phyloP scores from a whole-genome alignment of 2,113 vertebrate species.

The Phaethornis superciliosus region DNA sequence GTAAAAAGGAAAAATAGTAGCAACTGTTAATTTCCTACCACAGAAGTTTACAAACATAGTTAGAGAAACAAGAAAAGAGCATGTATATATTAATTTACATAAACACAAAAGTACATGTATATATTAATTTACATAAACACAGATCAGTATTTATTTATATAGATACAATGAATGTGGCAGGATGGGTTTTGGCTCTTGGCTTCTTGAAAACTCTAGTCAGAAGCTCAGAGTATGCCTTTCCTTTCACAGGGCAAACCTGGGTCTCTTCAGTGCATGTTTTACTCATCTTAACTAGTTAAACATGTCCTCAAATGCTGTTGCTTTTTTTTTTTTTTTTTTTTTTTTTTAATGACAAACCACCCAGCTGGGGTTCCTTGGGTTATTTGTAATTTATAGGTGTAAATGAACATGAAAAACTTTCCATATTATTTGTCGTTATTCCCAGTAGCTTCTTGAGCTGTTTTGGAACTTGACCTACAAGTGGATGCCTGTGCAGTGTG shows the following conservation, averaged over 20 bases:
- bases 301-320: neutral
- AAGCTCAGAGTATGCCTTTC: neutral
- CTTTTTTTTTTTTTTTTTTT: fast-evolving
- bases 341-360: neutral
- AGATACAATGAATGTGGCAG: neutral
- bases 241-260: neutral
- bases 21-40: fast-evolving
- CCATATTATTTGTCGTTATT: neutral
- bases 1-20: neutral
- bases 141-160: neutral
- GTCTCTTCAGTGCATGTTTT: neutral
- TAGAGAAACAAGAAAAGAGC: neutral
- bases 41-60: neutral
- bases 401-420: neutral
- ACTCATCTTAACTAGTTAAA: fast-evolving
- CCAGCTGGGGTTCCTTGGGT: fast-evolving
- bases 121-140: too few relatives aligned
- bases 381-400: neutral
- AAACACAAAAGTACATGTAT: fast-evolving
- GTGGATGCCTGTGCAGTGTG: neutral
- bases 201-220: neutral
- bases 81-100: neutral
- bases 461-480: neutral
- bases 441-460: neutral
- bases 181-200: neutral